Percentiles rank a stretch among this genome's conserved stretches.
phyloP scores from a whole-genome alignment of 2,113 vertebrate species.

The Pao palembangensis region DNA sequence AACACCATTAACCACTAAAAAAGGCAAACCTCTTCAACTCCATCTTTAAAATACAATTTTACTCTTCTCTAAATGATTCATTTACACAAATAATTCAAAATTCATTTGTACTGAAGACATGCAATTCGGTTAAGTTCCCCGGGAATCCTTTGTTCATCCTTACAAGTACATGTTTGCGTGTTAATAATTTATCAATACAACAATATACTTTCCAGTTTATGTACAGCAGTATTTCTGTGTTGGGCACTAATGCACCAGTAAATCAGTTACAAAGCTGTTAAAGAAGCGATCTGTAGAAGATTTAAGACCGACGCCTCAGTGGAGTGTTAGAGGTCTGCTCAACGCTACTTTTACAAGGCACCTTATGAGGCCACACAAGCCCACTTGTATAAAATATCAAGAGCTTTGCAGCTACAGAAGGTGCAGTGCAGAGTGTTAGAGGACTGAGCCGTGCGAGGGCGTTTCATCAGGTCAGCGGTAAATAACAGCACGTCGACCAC shows the following conservation, averaged over 20 bases:
- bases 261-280: slow-evolving; percentile 5
- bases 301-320: neutral
- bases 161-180: no score
- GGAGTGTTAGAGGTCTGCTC: slow-evolving; percentile 3
- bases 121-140: no score
- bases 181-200: no score
- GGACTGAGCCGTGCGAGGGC: neutral
- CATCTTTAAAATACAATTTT: no score
- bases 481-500: neutral
- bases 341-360: neutral
- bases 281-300: slow-evolving; percentile 1
- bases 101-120: no score
- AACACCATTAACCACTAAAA: no score
- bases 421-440: slow-evolving; percentile 2
- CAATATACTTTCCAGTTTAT: neutral
- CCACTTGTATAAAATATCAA: slow-evolving; percentile 6
- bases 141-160: no score
- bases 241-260: slow-evolving; percentile 4
- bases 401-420: neutral
- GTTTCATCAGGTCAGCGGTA: neutral
- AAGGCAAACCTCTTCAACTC: no score
- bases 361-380: slow-evolving; percentile 2
- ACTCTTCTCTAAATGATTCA: no score
- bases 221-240: neutral
- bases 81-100: no score